Conservation (phyloP, 2,888 invertebrate species). For the Schizaphis graminum region DNA sequence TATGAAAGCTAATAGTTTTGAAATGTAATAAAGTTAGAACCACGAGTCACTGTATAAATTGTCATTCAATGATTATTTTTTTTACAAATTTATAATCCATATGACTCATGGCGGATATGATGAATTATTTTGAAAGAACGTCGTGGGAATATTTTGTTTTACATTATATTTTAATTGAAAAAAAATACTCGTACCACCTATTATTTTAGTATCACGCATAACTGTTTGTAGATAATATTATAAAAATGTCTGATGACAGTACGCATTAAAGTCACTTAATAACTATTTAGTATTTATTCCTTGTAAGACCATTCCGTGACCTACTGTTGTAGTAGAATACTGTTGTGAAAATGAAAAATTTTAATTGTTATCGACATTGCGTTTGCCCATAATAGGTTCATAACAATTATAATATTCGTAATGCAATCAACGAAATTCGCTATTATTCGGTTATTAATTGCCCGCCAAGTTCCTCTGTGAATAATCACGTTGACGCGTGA, state of each 20-base stretch:
- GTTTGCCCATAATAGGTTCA: background rate
- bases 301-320: background rate
- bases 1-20: background rate
- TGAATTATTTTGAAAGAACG: constrained; percentile 16
- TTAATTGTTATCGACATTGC: constrained; percentile 7
- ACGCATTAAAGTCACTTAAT: background rate
- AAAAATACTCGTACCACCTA: background rate
- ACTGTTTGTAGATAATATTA: background rate
- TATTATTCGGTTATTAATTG: background rate
- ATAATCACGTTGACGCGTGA: constrained; percentile 12
- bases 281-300: background rate
- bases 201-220: background rate
- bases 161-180: background rate
- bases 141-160: background rate
- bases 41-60: background rate
- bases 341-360: background rate
- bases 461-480: background rate
- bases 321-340: background rate
- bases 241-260: background rate
- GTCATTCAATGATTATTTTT: background rate
- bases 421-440: background rate
- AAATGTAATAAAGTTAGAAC: background rate
- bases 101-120: constrained; percentile 22
- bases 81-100: background rate
- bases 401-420: background rate